Evolutionary conservation across 2,888 invertebrate genomes (phyloP), one percentile per base, ranked within the genome.

Genomic region (Amblyjoppa fuscipennis): DNA sequence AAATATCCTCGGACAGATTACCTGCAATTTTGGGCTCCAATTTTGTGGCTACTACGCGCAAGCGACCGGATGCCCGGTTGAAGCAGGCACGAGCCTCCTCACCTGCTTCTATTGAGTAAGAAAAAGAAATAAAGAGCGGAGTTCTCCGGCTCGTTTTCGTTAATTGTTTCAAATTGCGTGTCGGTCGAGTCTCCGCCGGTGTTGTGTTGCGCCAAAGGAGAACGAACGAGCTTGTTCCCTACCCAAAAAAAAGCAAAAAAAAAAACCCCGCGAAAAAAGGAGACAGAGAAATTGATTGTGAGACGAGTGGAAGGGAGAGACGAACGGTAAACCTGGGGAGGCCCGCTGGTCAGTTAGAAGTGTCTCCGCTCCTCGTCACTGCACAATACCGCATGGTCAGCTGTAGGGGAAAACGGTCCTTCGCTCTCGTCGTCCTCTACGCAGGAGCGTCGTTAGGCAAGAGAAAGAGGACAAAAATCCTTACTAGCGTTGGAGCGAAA

Each of bases 111-210:
- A 20, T n/a, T 31, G 28, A 20, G 20, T 9, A 70, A 73, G 73
- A 74, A 71, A 68, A 49, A 53, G 51, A 41, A 51, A 74, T 41
- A 41, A 41, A 9, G 41, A 41, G 41, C 41, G 9, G 11, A 41
- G 41, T 41, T 41, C 77, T 53, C 61, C 38, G 51, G 59, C 66
- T 85, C 78, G 53, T 84, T 85, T 78, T 85, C 74, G 84, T 70
- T 82, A 82, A 85, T 85, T 85, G 71, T 79, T 79, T 82, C 71
- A 80, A 85, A 82, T 82, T 85, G 85, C 75, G 49, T 31, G 71
- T 75, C 20, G 38, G 76, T 34, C 34, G 74, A 28, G 38, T 51
- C 38, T 41, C 66, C 25, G 25, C 11, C 25, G 69, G 70, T 41
- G 38, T 31, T 59, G 64, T 13, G 51, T 20, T 25, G 59, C 56